Percentiles rank a stretch among this genome's conserved stretches.
These are phyloP conservation scores for Cacatua alba DNA, from an alignment of 2,113 vertebrate species.

Conservation along the genomic window DNA sequence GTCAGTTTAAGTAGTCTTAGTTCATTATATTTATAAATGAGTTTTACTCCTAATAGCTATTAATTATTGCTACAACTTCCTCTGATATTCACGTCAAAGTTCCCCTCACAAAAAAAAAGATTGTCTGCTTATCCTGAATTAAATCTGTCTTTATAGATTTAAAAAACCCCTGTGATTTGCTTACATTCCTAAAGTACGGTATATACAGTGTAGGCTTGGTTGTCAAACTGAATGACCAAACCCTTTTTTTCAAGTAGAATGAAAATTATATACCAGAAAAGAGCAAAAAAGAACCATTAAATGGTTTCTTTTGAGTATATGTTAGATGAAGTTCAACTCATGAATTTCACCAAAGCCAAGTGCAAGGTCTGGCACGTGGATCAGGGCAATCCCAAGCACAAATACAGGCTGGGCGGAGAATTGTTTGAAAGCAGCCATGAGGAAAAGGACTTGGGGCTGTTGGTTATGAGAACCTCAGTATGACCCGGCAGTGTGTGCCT, in stretches of 20 bases:
- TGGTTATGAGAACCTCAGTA: no score
- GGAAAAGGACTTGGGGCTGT: not conserved
- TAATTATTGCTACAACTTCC: not conserved
- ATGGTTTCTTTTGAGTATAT: not conserved
- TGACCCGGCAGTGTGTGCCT: no score
- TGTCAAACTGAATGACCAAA: not conserved
- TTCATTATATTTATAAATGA: conserved; percentile 23
- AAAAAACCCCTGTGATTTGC: not conserved
- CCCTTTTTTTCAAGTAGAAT: not conserved
- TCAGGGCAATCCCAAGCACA: not conserved
- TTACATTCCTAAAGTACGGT: not conserved
- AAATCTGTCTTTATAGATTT: not conserved
- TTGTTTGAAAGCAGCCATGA: not conserved
- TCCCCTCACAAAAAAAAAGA: not conserved
- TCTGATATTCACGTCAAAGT: not conserved
- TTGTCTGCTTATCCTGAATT: not conserved
- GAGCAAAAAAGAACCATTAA: not conserved
- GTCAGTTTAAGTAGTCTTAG: not conserved
- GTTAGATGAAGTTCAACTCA: not conserved
- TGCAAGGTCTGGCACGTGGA: not conserved
- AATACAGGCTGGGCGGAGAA: not conserved
- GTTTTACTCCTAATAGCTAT: not conserved
- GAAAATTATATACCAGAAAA: not conserved
- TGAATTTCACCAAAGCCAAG: not conserved
- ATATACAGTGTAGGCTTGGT: not conserved